Base-by-base conservation (phyloP, 2,888 invertebrate species). In the Anagyrus pseudococci region DNA sequence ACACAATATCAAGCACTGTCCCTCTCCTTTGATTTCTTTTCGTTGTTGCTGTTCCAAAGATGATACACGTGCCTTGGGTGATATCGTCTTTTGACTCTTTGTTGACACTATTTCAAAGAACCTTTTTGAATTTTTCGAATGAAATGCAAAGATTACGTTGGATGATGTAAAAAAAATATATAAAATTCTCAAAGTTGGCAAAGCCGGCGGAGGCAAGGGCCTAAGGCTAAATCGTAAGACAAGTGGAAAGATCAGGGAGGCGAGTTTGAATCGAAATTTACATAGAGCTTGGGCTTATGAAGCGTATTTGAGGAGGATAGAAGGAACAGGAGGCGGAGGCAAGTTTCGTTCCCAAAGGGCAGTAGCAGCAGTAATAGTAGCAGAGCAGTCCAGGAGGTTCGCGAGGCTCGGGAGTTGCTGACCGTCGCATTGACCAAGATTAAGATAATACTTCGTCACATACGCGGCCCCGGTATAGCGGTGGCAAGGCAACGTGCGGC, bases 391-490 rank as follows among this genome's bases (percentile, higher is more conserved):
- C 7, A 7, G 40, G 59, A 29, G 50, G 49, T 53, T n/a, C 50
- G 13, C 44, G 23, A n/a, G n/a, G 10, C 7, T 48, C 17, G 33
- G 40, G 56, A 61, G 60, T 61, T 43, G 58, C 57, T 50, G 64
- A 65, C 43, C 64, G 61, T 58, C 64, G 72, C 73, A 71, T 69
- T 72, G 73, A 71, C 72, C 75, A 75, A 77, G 77, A 77, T 78
- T 77, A 77, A 77, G 74, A 74, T 80, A 80, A 80, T 78, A 79
- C 78, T 70, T 73, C 69, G 67, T 73, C 74, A 74, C 71, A 75
- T 75, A 72, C 69, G 10, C 33, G 52, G 13, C n/a, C n/a, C n/a
- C n/a, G n/a, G 43, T 43, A 37, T 29, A 23, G 23, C 10, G 64
- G 68, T 67, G 67, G 62, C 68, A 62, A 66, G 68, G n/a, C n/a